Percentiles rank a stretch among this genome's conserved stretches.
Conservation (phyloP, 2,113 vertebrate species). For the Chamaea fasciata region DNA sequence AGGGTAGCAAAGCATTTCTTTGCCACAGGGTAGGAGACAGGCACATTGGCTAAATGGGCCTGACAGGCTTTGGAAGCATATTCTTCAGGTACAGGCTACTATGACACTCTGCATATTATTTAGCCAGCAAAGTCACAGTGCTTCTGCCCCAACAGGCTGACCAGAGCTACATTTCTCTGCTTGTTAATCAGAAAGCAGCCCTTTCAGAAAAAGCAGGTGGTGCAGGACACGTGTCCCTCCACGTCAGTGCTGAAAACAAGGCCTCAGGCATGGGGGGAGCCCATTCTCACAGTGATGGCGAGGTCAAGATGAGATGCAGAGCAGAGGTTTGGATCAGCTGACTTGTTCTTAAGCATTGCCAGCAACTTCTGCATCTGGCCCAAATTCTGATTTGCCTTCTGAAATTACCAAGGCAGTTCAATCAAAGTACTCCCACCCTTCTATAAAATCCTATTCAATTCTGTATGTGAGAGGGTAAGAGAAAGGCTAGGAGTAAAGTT, state of each 20-base stretch:
- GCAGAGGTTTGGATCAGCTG: neutral
- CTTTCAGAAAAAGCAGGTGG: neutral
- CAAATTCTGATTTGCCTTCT: neutral
- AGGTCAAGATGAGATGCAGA: neutral
- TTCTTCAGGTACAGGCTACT: neutral
- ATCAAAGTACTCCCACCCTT: neutral
- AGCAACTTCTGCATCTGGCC: neutral
- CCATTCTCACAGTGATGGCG: accelerated
- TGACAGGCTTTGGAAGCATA: neutral
- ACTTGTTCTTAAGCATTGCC: neutral
- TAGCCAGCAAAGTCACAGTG: neutral
- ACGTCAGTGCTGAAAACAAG: neutral
- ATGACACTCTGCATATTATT: neutral
- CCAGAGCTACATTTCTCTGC: neutral
- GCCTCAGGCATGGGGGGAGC: neutral
- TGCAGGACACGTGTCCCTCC: neutral
- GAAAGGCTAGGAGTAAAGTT: neutral
- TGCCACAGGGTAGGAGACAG: neutral
- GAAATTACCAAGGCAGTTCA: neutral
- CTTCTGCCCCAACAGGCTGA: neutral
- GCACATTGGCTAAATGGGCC: neutral
- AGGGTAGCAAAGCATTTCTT: neutral
- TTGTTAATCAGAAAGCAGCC: neutral
- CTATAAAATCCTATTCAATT: neutral
- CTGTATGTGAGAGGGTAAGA: neutral